These are phyloP conservation scores for Cygnus buccinator DNA, from an alignment of 2,113 vertebrate genomes.

Conservation along the genomic window DNA sequence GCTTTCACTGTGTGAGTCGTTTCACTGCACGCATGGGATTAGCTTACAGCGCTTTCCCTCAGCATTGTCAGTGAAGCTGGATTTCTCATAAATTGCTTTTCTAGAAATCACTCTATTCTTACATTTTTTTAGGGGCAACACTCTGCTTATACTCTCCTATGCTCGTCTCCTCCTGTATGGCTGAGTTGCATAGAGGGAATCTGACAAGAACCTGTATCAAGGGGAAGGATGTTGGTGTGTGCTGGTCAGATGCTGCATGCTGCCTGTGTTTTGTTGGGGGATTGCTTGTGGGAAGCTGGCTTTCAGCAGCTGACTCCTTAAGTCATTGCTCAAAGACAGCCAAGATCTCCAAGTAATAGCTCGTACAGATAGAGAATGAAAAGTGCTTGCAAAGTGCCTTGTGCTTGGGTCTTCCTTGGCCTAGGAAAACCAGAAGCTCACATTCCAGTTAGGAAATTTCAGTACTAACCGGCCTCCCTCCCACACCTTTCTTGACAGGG, in stretches of 20 bases:
- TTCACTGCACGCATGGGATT: rapidly evolving
- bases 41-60: neutral
- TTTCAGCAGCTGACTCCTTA: neutral
- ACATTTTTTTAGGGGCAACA: rapidly evolving
- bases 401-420: neutral
- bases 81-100: neutral
- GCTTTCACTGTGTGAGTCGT: rapidly evolving
- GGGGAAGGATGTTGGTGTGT: neutral
- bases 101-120: neutral
- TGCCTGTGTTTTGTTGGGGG: neutral
- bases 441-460: neutral
- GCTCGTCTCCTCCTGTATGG: rapidly evolving
- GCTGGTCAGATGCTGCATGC: neutral
- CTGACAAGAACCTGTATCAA: rapidly evolving
- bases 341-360: neutral
- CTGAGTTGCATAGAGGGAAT: neutral
- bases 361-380: neutral
- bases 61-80: rapidly evolving
- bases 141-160: rapidly evolving
- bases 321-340: neutral
- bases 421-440: neutral
- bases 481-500: neutral
- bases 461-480: neutral
- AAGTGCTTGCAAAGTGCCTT: neutral
- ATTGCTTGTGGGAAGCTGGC: neutral